These are phyloP conservation scores for Platyrinchus mystaceus DNA, from an alignment of 2,797 vertebrate genomes.

Conservation along the genomic window DNA sequence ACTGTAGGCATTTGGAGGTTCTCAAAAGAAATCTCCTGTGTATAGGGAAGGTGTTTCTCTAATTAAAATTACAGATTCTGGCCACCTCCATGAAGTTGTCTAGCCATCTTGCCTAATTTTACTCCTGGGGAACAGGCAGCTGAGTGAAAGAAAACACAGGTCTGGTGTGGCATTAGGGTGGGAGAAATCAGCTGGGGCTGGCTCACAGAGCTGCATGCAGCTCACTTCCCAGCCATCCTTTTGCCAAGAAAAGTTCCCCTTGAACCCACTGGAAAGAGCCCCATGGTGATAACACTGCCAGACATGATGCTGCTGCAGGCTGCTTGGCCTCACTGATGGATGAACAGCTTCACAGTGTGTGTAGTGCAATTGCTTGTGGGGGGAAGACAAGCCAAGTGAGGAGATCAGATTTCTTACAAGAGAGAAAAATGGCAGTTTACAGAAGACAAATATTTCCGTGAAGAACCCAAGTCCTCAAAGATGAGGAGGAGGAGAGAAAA, in stretches of 20 bases:
- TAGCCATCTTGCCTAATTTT: background rate
- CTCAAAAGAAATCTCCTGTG: background rate
- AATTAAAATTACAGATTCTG: background rate
- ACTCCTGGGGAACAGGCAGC: background rate
- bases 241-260: background rate
- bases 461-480: background rate
- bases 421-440: background rate
- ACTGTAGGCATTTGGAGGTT: background rate
- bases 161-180: background rate
- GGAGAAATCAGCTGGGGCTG: background rate
- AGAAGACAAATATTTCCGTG: background rate
- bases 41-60: background rate
- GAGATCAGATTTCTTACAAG: background rate
- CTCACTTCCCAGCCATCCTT: background rate
- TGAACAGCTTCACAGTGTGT: background rate
- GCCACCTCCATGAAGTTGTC: background rate
- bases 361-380: rapidly evolving
- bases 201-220: rapidly evolving
- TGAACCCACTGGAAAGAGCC: background rate
- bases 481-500: background rate
- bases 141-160: background rate
- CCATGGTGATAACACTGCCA: rapidly evolving
- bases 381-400: background rate
- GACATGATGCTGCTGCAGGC: background rate
- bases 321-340: rapidly evolving